Percentiles rank a stretch among this genome's conserved stretches.
phyloP scores from a whole-genome alignment of 1,140 invertebrate genomes.

The Papilio polytes region DNA sequence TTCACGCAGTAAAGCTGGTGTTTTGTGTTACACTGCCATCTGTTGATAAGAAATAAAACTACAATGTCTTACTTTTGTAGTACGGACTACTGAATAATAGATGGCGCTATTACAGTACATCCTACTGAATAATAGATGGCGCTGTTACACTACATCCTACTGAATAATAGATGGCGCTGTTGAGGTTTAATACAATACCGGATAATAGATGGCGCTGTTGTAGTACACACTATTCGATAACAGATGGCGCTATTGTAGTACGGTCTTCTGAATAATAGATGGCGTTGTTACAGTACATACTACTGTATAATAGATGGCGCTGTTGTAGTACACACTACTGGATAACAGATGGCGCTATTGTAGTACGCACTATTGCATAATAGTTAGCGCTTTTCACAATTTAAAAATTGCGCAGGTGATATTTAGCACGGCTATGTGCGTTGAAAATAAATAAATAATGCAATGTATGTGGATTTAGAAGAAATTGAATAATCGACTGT shows the following conservation, averaged over 20 bases:
- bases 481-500: too few relatives aligned
- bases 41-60: not conserved
- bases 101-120: not conserved
- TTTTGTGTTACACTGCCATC: not conserved
- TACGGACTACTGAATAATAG: too few relatives aligned
- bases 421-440: too few relatives aligned
- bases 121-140: too few relatives aligned
- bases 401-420: too few relatives aligned
- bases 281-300: not conserved
- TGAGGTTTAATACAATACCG: not conserved
- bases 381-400: not conserved
- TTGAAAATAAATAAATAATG: too few relatives aligned
- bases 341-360: not conserved
- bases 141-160: not conserved
- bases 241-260: not conserved
- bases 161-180: not conserved
- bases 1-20: not conserved
- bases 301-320: too few relatives aligned
- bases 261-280: too few relatives aligned
- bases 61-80: not conserved
- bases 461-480: too few relatives aligned
- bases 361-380: not conserved
- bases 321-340: not conserved
- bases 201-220: constrained; percentile 3
- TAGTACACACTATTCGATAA: not conserved